These are phyloP conservation scores for Thyatira batis DNA, from an alignment of 2,888 invertebrate genomes.

Conservation along the genomic window DNA sequence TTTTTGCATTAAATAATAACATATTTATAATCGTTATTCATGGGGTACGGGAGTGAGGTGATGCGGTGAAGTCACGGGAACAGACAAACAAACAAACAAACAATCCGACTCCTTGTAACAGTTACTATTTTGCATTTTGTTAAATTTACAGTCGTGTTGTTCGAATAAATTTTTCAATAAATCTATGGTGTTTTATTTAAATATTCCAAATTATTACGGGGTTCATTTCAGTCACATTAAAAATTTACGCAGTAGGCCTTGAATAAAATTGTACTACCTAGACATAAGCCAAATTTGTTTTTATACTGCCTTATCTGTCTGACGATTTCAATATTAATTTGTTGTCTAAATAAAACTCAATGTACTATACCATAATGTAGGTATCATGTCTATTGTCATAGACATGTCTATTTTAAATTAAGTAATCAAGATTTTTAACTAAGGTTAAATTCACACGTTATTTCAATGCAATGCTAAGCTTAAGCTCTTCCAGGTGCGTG, in stretches of 20 bases:
- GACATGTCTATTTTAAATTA: not conserved
- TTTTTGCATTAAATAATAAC: constrained; percentile 32
- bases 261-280: no score
- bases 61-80: constrained; percentile 38
- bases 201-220: not conserved
- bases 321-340: no score
- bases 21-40: constrained; percentile 28
- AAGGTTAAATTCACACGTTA: not conserved
- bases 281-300: no score
- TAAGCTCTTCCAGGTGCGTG: not conserved
- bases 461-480: not conserved
- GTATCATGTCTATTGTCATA: not conserved
- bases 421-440: not conserved
- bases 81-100: constrained; percentile 38
- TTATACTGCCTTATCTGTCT: no score
- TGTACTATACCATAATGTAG: no score
- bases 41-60: constrained; percentile 36
- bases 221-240: not conserved
- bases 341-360: no score
- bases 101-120: constrained; percentile 58
- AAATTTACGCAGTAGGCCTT: no score
- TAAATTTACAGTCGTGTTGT: constrained; percentile 78
- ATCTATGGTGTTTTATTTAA: constrained; percentile 24
- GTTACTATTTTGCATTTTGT: constrained; percentile 79
- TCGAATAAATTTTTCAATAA: constrained; percentile 70